Evolutionary conservation across 2,797 vertebrate genomes (phyloP).

Genomic region (Myioborus melanocephalus): DNA sequence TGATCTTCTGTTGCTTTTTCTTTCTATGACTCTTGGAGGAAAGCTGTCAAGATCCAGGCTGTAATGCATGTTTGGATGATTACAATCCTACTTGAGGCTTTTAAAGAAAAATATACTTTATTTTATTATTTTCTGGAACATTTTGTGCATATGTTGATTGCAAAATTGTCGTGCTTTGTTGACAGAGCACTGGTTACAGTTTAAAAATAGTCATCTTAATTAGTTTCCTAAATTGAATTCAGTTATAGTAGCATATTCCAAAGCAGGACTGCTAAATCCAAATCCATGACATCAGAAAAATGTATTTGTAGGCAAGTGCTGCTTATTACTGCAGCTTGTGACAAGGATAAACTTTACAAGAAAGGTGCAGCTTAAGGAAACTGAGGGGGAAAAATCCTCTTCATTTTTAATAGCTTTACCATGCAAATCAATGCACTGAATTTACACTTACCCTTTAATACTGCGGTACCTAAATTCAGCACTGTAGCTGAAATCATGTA

Average conservation of each 20-base stretch:
- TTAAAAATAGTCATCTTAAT: background rate
- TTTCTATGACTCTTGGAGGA: background rate
- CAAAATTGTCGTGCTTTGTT: background rate
- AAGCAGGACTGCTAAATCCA: background rate
- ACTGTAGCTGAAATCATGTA: background rate
- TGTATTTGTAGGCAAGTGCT: background rate
- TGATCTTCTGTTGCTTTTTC: background rate
- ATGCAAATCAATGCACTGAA: background rate
- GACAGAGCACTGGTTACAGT: background rate
- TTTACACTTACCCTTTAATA: background rate
- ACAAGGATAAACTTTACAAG: background rate
- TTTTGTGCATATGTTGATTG: background rate
- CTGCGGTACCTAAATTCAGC: background rate
- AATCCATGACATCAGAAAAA: background rate
- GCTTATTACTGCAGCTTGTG: background rate
- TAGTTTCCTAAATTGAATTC: background rate
- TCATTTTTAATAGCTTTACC: background rate
- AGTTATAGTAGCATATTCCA: background rate
- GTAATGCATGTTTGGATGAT: background rate
- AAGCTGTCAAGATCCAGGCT: background rate
- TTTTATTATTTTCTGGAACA: background rate
- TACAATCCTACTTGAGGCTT: background rate
- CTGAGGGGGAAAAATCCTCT: background rate
- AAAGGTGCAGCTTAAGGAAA: background rate
- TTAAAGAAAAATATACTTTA: background rate